phyloP scores from a whole-genome alignment of 1,140 invertebrate genomes.

The Globodera rostochiensis region DNA sequence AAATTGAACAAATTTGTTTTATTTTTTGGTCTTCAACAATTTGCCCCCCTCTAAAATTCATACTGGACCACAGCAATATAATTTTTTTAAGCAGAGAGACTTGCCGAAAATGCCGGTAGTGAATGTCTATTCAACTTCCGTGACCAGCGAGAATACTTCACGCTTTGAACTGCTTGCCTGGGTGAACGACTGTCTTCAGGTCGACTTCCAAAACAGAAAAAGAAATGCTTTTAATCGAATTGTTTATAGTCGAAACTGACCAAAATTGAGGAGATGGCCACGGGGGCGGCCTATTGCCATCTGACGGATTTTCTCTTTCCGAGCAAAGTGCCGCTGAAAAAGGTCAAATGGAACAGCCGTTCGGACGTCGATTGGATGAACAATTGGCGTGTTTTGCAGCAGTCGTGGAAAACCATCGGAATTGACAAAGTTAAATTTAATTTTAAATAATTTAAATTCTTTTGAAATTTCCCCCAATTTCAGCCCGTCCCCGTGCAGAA shows the following conservation, averaged over 20 bases:
- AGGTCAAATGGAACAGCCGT: constrained; percentile 96
- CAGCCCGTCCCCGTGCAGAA: constrained; percentile 95
- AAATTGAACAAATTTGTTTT: too few species aligned
- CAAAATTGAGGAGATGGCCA: constrained; percentile 97
- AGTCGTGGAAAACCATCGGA: constrained; percentile 92
- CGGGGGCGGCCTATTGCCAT: constrained; percentile 74
- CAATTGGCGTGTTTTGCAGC: constrained; percentile 97
- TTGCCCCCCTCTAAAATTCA: too few species aligned
- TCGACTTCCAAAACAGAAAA: not conserved
- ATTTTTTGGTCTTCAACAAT: too few species aligned
- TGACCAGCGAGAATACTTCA: constrained; percentile 93
- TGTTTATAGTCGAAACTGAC: constrained; percentile 66
- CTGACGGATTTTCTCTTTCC: constrained; percentile 99
- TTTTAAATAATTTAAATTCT: not conserved
- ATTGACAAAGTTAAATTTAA: constrained; percentile 86
- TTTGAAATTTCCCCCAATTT: constrained; percentile 30
- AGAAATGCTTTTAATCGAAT: constrained; percentile 5
- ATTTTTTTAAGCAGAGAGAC: too few species aligned
- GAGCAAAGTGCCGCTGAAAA: constrained; percentile 81
- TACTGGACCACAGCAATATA: too few species aligned
- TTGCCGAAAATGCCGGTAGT: constrained; percentile 35
- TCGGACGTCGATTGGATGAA: constrained; percentile 97
- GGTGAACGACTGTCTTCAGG: constrained; percentile 93
- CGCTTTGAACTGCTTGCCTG: constrained; percentile 96
- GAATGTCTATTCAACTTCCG: constrained; percentile 73